Conservation (phyloP, 1,140 invertebrate genomes). For the Drosophila parabipectinata region DNA sequence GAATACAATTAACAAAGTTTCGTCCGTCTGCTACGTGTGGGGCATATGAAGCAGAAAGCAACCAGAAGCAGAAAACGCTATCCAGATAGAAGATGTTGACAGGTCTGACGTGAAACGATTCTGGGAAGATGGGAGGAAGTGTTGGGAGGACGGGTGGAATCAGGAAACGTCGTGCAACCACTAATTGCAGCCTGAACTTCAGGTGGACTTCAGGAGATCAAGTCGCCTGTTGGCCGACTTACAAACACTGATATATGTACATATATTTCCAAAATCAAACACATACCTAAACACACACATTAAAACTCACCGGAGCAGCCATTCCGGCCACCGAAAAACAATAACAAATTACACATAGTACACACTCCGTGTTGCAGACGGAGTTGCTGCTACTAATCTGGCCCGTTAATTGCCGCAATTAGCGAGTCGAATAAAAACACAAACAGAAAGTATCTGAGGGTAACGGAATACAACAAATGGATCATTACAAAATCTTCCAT, state of each 20-base stretch:
- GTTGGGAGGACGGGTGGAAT: conserved; percentile 17
- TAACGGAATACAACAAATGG: conserved; percentile 58
- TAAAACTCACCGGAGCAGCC: neutral
- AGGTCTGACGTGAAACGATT: conserved; percentile 17
- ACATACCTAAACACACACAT: conserved; percentile 4
- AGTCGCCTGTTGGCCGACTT: conserved; percentile 9
- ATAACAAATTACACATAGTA: conserved; percentile 18
- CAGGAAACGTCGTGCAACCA: neutral
- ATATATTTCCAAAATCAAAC: conserved; percentile 10
- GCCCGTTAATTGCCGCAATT: conserved; percentile 67
- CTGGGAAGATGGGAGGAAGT: conserved; percentile 8
- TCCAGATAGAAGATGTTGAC: conserved; percentile 28
- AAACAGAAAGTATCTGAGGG: conserved; percentile 17
- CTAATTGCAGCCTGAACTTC: conserved; percentile 4
- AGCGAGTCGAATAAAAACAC: conserved; percentile 50
- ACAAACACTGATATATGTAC: neutral
- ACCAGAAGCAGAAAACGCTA: conserved; percentile 26
- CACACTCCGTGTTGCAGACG: conserved; percentile 11
- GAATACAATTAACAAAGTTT: conserved; percentile 71
- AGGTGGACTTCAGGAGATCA: neutral
- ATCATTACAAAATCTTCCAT: conserved; percentile 69
- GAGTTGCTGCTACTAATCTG: conserved; percentile 49
- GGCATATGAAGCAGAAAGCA: conserved; percentile 37
- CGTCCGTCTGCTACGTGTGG: conserved; percentile 56
- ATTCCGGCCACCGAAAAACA: conserved; percentile 25